Evolutionary conservation across 2,888 invertebrate species (phyloP).

Genomic region (Pegoplata infirma): DNA sequence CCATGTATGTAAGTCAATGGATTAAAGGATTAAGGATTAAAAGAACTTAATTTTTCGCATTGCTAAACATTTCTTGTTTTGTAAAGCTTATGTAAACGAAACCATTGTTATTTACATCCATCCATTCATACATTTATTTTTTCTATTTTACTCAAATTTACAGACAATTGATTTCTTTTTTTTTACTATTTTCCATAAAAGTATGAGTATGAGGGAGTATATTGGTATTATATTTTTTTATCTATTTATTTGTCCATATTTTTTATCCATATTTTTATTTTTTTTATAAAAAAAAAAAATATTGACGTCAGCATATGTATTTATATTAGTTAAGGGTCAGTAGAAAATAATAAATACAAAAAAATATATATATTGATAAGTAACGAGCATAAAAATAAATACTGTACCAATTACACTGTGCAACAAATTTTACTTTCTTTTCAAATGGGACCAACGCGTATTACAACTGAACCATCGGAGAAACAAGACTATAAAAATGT

Average conservation of each 20-base stretch:
- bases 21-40: too few relatives aligned
- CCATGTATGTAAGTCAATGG: too few relatives aligned
- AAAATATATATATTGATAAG: background rate
- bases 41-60: background rate
- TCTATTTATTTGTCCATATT: background rate
- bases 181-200: background rate
- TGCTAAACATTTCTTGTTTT: too few relatives aligned
- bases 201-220: too few relatives aligned
- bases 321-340: background rate
- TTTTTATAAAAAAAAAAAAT: background rate
- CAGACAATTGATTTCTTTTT: slow-evolving; percentile 6
- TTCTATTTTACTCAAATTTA: background rate
- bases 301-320: background rate
- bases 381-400: background rate
- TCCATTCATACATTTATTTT: background rate
- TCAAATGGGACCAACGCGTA: too few relatives aligned
- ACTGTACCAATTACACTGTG: too few relatives aligned
- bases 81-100: background rate
- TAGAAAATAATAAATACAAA: background rate
- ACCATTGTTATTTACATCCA: background rate
- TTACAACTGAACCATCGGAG: too few relatives aligned
- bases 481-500: too few relatives aligned
- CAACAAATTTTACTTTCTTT: too few relatives aligned
- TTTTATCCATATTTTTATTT: background rate
- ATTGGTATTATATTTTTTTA: background rate